Evolutionary conservation across 2,888 invertebrate genomes (phyloP).

Genomic region (Protonemura montana): DNA sequence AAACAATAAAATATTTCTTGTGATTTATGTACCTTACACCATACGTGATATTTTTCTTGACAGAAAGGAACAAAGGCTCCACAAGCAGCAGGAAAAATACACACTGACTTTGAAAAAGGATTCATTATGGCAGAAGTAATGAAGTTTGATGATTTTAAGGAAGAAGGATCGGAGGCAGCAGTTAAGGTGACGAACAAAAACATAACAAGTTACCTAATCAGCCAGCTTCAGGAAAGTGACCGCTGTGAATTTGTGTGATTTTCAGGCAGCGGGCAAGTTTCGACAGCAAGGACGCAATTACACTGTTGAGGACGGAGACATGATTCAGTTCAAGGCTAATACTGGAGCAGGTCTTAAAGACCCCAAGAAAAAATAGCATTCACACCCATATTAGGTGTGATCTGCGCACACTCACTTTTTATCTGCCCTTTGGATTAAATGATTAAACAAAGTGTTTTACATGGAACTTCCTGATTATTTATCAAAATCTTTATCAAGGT

Average conservation of each 20-base stretch:
- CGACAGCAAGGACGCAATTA: constrained; percentile 98
- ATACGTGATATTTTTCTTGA: too few species aligned
- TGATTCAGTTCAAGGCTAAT: constrained; percentile 99
- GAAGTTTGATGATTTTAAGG: constrained; percentile 97
- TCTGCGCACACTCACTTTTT: background rate
- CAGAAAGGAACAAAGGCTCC: constrained; percentile 98
- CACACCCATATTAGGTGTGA: background rate
- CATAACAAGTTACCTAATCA: background rate
- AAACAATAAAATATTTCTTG: too few species aligned
- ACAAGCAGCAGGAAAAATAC: constrained; percentile 97
- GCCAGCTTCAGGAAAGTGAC: background rate
- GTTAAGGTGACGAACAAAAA: constrained; percentile 69
- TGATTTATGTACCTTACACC: too few species aligned
- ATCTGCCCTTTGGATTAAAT: background rate
- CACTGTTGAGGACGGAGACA: constrained; percentile 97
- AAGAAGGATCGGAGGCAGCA: constrained; percentile 91
- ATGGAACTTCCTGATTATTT: background rate
- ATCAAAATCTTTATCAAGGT: background rate
- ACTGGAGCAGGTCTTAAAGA: constrained; percentile 96
- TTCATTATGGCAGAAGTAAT: constrained; percentile 99
- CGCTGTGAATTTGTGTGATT: constrained; percentile 21
- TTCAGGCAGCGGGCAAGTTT: constrained; percentile 93
- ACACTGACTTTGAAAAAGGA: constrained; percentile 99
- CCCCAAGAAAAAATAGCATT: constrained; percentile 85
- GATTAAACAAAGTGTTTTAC: background rate